Conservation (phyloP, 2,797 vertebrate species). For the Pampus argenteus region DNA sequence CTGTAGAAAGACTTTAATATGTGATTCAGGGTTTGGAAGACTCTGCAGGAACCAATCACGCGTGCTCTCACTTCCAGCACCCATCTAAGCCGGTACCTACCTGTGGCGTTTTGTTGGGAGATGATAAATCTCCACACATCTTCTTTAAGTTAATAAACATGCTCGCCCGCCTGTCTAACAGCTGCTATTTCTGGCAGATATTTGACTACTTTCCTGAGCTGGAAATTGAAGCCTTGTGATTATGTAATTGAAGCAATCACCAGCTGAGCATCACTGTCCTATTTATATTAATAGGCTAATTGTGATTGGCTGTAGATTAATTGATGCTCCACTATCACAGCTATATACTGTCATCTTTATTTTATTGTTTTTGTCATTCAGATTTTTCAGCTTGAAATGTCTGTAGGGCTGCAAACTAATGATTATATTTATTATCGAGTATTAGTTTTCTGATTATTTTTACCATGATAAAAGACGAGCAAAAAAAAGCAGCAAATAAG, state of each 20-base stretch:
- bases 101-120: background rate
- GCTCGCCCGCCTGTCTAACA: background rate
- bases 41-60: too few species aligned
- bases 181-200: background rate
- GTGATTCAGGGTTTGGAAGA: too few species aligned
- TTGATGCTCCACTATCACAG: background rate
- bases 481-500: too few species aligned
- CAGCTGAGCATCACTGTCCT: slow-evolving; percentile 29
- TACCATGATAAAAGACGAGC: too few species aligned
- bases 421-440: too few species aligned
- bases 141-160: background rate
- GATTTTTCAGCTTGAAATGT: too few species aligned
- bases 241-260: slow-evolving; percentile 27
- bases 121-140: background rate
- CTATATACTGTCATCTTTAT: background rate
- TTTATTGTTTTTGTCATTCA: too few species aligned
- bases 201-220: slow-evolving; percentile 15
- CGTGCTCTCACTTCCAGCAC: too few species aligned
- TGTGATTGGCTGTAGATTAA: slow-evolving; percentile 11
- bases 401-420: too few species aligned
- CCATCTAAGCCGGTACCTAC: too few species aligned
- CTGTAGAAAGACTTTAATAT: too few species aligned
- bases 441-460: too few species aligned
- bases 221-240: slow-evolving; percentile 11
- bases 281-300: slow-evolving; percentile 31